These are phyloP conservation scores for Allobates femoralis DNA, from an alignment of 2,797 vertebrate species.

Conservation along the genomic window DNA sequence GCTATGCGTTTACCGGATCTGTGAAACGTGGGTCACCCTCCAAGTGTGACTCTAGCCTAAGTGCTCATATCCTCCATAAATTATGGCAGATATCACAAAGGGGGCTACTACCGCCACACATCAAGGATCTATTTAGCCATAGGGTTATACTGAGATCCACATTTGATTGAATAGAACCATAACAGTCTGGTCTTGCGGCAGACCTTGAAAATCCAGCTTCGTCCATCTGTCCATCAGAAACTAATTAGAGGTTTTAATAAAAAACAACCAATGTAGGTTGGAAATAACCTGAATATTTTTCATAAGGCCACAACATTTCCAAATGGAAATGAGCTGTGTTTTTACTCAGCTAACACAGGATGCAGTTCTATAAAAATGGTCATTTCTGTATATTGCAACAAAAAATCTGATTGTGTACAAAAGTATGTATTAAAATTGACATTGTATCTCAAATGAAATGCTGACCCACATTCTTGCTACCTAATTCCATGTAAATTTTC, in stretches of 20 bases:
- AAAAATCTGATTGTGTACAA: not conserved
- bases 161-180: not conserved
- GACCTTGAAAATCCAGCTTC: not conserved
- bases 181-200: not conserved
- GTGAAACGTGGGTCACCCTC: too few relatives aligned
- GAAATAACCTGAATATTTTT: too few relatives aligned
- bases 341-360: too few relatives aligned
- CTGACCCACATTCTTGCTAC: not conserved
- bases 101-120: too few relatives aligned
- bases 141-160: not conserved
- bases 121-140: too few relatives aligned
- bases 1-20: too few relatives aligned
- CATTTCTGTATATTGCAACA: not conserved
- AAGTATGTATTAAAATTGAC: not conserved
- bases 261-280: not conserved
- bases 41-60: too few relatives aligned
- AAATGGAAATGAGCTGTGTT: too few relatives aligned
- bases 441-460: not conserved
- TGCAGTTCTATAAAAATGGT: not conserved
- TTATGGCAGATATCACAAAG: too few relatives aligned
- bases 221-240: not conserved
- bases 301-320: too few relatives aligned
- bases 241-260: not conserved
- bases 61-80: too few relatives aligned
- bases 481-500: not conserved